Conservation (phyloP, 2,797 vertebrate species). For the Helostoma temminkii region DNA sequence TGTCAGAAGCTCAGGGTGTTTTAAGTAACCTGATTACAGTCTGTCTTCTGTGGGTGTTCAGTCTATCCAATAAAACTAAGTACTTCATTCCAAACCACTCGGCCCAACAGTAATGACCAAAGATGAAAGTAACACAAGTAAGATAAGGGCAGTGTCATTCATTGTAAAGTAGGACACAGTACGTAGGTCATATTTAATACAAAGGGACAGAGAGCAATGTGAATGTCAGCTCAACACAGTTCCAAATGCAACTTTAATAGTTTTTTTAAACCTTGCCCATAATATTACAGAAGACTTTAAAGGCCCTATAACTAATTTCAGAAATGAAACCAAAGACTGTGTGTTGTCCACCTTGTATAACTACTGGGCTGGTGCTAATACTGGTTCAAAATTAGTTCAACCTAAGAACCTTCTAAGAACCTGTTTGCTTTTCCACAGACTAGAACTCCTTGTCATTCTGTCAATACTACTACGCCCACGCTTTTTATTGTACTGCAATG, state of each 20-base stretch:
- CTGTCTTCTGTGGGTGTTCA: not conserved
- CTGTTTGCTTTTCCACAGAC: too few relatives aligned
- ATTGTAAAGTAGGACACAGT: not conserved
- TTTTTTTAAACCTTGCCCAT: not conserved
- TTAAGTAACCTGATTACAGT: not conserved
- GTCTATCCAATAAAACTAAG: not conserved
- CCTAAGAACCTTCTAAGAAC: too few relatives aligned
- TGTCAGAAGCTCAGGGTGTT: not conserved
- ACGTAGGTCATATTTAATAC: not conserved
- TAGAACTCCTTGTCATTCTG: too few relatives aligned
- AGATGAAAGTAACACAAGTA: conserved; percentile 1
- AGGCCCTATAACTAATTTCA: too few relatives aligned
- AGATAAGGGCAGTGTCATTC: conserved; percentile 4
- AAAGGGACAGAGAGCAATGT: conserved; percentile 7
- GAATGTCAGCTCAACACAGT: conserved; percentile 19
- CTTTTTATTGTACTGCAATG: too few relatives aligned
- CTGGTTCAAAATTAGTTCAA: too few relatives aligned
- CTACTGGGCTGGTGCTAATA: too few relatives aligned
- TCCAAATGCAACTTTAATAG: conserved; percentile 25
- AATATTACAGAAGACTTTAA: conserved; percentile 19
- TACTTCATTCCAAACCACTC: not conserved
- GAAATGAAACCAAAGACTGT: too few relatives aligned
- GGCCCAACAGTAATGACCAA: not conserved
- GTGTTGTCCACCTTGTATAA: too few relatives aligned
- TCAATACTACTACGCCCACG: too few relatives aligned